A percentile compares a stretch with the other conserved stretches of the same genome.
phyloP scores from a whole-genome alignment of 2,797 vertebrate species.

The Scleropages formosus region DNA sequence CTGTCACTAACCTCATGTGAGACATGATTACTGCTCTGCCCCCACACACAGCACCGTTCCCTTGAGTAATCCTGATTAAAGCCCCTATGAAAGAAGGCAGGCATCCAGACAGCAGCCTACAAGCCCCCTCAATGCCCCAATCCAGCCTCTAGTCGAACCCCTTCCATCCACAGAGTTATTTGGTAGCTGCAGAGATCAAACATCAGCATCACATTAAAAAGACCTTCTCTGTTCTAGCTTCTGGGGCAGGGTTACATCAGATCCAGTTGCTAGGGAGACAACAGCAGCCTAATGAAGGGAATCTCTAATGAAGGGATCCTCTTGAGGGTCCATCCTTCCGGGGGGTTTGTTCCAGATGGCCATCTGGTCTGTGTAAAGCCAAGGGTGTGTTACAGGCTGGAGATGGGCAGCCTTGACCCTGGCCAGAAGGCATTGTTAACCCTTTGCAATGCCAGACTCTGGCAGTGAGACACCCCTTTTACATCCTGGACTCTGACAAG shows the following conservation, averaged over 20 bases:
- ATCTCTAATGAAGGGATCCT: constrained; percentile 29
- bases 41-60: not conserved
- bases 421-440: constrained; percentile 16
- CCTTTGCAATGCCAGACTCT: not conserved
- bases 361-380: constrained; percentile 34
- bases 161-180: not conserved
- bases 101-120: constrained; percentile 10
- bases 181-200: constrained; percentile 15
- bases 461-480: not conserved
- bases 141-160: not conserved
- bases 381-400: constrained; percentile 6
- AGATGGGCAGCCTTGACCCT: constrained; percentile 11
- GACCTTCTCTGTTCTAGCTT: not conserved
- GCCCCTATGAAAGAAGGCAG: not conserved
- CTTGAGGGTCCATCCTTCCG: constrained; percentile 6
- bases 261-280: constrained; percentile 19
- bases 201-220: not conserved
- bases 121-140: not conserved
- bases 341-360: constrained; percentile 6
- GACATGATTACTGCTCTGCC: not conserved
- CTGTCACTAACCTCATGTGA: not conserved
- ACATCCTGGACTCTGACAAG: too few relatives aligned
- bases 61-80: constrained; percentile 37
- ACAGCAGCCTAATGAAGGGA: constrained; percentile 22
- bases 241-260: not conserved